A percentile compares a stretch with the other conserved stretches of the same genome.
These are phyloP conservation scores for Mastigias papua DNA, from an alignment of 30 jellyfish, hydroid and myxozoan genomes.

Conservation along the genomic window DNA sequence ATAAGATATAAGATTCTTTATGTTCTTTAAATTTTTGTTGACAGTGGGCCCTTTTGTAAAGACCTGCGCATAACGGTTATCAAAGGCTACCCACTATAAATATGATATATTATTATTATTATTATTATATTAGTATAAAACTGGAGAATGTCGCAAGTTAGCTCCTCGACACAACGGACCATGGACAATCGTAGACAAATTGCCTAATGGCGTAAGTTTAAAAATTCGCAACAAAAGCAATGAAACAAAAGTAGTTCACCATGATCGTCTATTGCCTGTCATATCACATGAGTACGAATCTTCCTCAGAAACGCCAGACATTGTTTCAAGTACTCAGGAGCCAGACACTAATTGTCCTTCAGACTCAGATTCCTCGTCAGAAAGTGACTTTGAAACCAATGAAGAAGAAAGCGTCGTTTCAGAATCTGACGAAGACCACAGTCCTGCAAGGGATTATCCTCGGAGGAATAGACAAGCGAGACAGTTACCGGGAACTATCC, in stretches of 20 bases:
- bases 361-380: neutral
- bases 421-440: neutral
- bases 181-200: neutral
- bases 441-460: neutral
- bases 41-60: too few relatives aligned
- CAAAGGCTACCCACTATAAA: too few relatives aligned
- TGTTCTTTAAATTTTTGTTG: too few relatives aligned
- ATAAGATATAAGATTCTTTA: too few relatives aligned
- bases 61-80: too few relatives aligned
- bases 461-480: neutral
- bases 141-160: neutral
- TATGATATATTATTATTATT: too few relatives aligned
- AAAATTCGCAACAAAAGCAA: neutral
- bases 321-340: neutral
- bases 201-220: neutral
- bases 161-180: neutral
- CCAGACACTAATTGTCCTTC: neutral
- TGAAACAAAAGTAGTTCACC: neutral
- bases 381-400: neutral
- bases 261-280: neutral
- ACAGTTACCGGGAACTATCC: neutral
- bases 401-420: neutral
- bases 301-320: neutral
- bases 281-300: neutral
- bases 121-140: too few relatives aligned